Base-by-base conservation (phyloP, 1,140 invertebrate genomes). In the Akabosia matsudoensis region DNA sequence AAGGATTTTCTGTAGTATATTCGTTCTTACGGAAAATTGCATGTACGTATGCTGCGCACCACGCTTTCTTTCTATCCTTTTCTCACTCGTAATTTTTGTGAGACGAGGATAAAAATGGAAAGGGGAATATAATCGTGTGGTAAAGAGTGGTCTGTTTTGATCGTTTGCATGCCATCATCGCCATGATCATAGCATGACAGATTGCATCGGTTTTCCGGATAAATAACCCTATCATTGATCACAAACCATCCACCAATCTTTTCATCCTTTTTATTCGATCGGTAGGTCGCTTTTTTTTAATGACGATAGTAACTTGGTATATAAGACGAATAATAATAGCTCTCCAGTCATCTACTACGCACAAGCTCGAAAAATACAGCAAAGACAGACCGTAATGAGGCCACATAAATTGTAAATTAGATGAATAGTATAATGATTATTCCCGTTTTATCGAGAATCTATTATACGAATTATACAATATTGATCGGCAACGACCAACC, bases 221-320 rank as follows among this genome's bases (percentile, higher is more conserved):
- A 61, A 61, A 61, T 61, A 61, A 61, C 54, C 54, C 54, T 61
- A 61, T 61, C 54, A 61, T 61, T 61, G 54, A 61, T 61, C 54
- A 61, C 54, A 13, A n/a, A 24, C 37, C 37, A 45, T 10, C 37
- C 37, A 45, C 37, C 37, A 45, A 45, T 10, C 54, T 22, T 22
- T 61, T 61, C 24, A 61, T 61, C 54, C 54, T 61, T 61, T 61
- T 24, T 7, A 24, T 61, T 61, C 13, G 54, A n/a, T 61, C 14
- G 24, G n/a, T 24, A 10, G 54, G 14, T 61, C 54, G 14, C 24
- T 61, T 61, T 22, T 61, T 61, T 22, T 22, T 22, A 14, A 61
- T n/a, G n/a, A n/a, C n/a, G n/a, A n/a, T n/a, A n/a, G n/a, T n/a
- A n/a, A n/a, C n/a, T n/a, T n/a, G n/a, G n/a, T n/a, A n/a, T n/a